Conservation (phyloP, 2,888 invertebrate species). For the Pyrrhosoma nymphula region DNA sequence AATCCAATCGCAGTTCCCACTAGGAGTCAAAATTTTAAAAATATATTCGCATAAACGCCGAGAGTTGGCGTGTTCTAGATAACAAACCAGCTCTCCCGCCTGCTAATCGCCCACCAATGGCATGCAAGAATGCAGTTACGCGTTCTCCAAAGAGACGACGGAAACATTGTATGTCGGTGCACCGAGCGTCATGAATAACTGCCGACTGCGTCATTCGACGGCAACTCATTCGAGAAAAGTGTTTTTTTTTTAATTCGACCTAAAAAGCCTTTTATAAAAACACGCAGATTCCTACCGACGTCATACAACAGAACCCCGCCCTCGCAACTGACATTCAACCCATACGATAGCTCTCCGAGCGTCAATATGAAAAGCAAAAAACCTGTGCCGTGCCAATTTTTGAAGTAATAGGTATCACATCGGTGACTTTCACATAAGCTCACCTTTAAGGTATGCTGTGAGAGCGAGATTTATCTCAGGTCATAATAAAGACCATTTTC, state of each 20-base stretch:
- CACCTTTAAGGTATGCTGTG: too few relatives aligned
- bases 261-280: background rate
- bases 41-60: background rate
- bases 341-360: background rate
- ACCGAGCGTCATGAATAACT: background rate
- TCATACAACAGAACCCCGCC: background rate
- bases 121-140: constrained; percentile 21
- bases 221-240: background rate
- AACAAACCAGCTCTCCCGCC: background rate
- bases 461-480: too few relatives aligned
- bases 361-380: background rate
- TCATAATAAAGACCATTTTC: too few relatives aligned
- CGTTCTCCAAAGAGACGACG: background rate
- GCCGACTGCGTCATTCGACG: background rate
- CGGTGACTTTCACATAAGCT: too few relatives aligned
- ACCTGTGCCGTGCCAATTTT: too few relatives aligned
- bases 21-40: background rate
- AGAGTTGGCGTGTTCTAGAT: background rate
- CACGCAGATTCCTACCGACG: background rate
- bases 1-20: background rate
- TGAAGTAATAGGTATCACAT: too few relatives aligned
- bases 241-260: background rate
- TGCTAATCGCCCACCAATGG: background rate
- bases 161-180: background rate
- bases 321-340: too few relatives aligned